Percentiles rank a stretch among this genome's conserved stretches.
Evolutionary conservation across 1,140 invertebrate species (phyloP).

Genomic region (Temnothorax curvispinosus): DNA sequence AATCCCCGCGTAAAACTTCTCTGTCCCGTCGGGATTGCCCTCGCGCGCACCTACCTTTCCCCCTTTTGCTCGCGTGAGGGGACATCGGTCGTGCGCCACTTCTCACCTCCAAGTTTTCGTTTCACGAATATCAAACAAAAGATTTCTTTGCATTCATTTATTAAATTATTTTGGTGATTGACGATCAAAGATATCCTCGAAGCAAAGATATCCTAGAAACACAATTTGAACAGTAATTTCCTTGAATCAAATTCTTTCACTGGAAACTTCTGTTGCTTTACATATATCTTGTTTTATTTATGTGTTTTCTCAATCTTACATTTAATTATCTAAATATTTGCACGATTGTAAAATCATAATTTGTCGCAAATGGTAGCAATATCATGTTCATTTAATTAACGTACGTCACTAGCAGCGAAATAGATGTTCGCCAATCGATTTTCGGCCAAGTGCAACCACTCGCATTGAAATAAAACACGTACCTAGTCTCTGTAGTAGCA

Average conservation of each 20-base stretch:
- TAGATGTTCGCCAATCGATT: background rate
- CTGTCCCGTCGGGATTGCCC: constrained; percentile 76
- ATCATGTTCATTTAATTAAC: background rate
- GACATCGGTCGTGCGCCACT: constrained; percentile 54
- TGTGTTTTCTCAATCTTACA: background rate
- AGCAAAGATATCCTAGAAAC: background rate
- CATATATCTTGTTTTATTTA: background rate
- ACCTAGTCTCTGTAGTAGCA: constrained; percentile 44
- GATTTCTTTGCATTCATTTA: constrained; percentile 13
- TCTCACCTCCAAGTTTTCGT: constrained; percentile 46
- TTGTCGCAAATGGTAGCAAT: background rate
- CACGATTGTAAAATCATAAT: background rate
- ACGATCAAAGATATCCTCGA: background rate
- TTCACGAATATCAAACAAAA: constrained; percentile 25
- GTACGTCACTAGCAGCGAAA: background rate
- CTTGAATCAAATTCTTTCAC: background rate
- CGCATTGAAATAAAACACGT: constrained; percentile 14
- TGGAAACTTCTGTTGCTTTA: background rate
- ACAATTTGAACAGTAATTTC: background rate
- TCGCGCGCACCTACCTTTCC: constrained; percentile 67
- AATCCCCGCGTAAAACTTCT: constrained; percentile 79
- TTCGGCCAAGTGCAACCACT: background rate
- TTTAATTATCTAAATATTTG: background rate
- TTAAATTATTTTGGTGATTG: background rate
- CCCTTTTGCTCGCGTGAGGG: constrained; percentile 58